Base-by-base conservation (phyloP, 2,113 vertebrate genomes). In the Pteropus alecto region DNA sequence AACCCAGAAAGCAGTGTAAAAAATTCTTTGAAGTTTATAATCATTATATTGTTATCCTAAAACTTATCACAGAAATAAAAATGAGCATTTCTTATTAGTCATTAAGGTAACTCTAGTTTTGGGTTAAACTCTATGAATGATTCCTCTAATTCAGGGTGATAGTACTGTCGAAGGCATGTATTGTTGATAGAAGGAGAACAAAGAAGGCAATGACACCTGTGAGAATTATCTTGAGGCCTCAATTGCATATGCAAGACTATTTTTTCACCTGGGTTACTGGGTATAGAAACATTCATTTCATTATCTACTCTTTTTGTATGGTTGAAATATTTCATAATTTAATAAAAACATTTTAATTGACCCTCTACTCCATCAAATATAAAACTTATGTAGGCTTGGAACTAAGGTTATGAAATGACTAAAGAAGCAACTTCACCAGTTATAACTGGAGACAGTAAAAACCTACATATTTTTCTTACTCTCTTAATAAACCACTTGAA, bases 11-110 rank as follows among this genome's bases (percentile, higher is more conserved):
- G 13, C 12, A 79, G 9, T 13, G 35, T 48, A 35, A 14, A 83
- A 90, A 91, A 35, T 71, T 38, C 9, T 74, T 16, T 89, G 48
- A 21, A 35, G 3, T 67, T 94, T 73, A 33, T 54, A 87, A 78
- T 51, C 7, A 28, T 83, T 92, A 13, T 41, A 68, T 56, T 4
- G 87, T 96, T 58, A 6, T 88, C 78, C 21, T 87, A 87, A 90
- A 97, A 67, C 0, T 71, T 9, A 60, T 48, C 87, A n/a, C 11
- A 73, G 24, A 93, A 94, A n/a, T 87, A 54, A 83, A 86, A 93
- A 51, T 43, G 11, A 74, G 26, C 6, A 58, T 82, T 76, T 79
- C 5, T 76, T 54, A 15, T 63, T 33, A 65, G 15, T 79, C 35
- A 86, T 61, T 74, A 77, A 92, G 61, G 1, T 96, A 33, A 41